Evolutionary conservation across 2,888 invertebrate species (phyloP).

Genomic region (Brachypterus glaber): DNA sequence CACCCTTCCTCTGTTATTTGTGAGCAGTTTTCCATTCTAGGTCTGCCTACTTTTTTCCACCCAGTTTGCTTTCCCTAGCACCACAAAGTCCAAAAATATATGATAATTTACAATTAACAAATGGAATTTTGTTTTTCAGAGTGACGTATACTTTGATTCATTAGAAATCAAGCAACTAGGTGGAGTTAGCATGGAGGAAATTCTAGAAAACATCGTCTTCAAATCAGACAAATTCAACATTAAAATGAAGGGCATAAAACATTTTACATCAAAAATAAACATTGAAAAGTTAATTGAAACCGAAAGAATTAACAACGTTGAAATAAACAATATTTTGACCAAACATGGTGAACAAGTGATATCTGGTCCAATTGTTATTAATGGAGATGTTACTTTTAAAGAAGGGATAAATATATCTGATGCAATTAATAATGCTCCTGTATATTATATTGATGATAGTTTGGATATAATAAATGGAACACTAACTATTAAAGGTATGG

Average conservation of each 20-base stretch:
- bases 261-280: slow-evolving; percentile 33
- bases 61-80: too few relatives aligned
- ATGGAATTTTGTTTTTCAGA: slow-evolving; percentile 22
- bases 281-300: slow-evolving; percentile 34
- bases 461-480: slow-evolving; percentile 24
- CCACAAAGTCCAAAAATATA: too few relatives aligned
- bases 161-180: slow-evolving; percentile 35
- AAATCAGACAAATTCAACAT: slow-evolving; percentile 34
- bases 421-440: slow-evolving; percentile 31
- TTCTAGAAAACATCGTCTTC: slow-evolving; percentile 39
- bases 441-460: slow-evolving; percentile 24
- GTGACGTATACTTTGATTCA: slow-evolving; percentile 28
- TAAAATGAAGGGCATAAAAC: slow-evolving; percentile 28
- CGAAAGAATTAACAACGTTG: slow-evolving; percentile 37
- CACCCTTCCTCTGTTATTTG: too few relatives aligned
- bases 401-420: slow-evolving; percentile 33
- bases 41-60: too few relatives aligned
- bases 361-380: slow-evolving; percentile 30
- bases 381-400: slow-evolving; percentile 32
- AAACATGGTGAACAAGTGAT: slow-evolving; percentile 34
- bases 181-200: slow-evolving; percentile 34
- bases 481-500: slow-evolving; percentile 28
- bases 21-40: too few relatives aligned
- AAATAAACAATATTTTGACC: slow-evolving; percentile 36
- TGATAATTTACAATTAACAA: not conserved